phyloP scores from a whole-genome alignment of 2,888 invertebrate species.

The Diplazon laetatorius region DNA sequence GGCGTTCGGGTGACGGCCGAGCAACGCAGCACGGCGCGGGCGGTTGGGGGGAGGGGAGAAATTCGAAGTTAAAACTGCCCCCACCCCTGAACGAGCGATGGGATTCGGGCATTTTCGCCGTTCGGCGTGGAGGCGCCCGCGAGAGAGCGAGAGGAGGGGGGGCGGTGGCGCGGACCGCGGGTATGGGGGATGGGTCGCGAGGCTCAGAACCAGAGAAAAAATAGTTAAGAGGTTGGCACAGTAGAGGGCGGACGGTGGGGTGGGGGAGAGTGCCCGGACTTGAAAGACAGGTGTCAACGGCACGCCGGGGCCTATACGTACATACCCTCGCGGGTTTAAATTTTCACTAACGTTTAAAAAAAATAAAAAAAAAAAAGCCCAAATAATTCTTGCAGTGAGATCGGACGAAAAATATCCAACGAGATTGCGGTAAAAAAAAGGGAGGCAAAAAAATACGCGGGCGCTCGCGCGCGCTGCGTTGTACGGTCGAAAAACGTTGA shows the following conservation, averaged over 20 bases:
- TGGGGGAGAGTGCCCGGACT: slow-evolving; percentile 77
- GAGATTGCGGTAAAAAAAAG: not conserved
- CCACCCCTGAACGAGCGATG: slow-evolving; percentile 57
- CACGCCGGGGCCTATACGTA: slow-evolving; percentile 76
- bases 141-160: slow-evolving; percentile 29
- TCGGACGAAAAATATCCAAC: not conserved
- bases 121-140: slow-evolving; percentile 60
- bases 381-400: slow-evolving; percentile 24
- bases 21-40: slow-evolving; percentile 24
- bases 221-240: slow-evolving; percentile 81
- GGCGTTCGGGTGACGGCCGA: slow-evolving; percentile 32
- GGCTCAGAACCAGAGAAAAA: slow-evolving; percentile 78
- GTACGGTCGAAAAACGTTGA: too few relatives aligned
- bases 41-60: slow-evolving; percentile 49
- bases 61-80: slow-evolving; percentile 65
- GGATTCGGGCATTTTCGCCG: slow-evolving; percentile 80
- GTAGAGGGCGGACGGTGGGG: slow-evolving; percentile 81
- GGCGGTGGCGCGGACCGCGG: slow-evolving; percentile 37
- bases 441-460: too few relatives aligned
- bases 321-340: slow-evolving; percentile 66
- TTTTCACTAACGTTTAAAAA: slow-evolving; percentile 46
- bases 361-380: slow-evolving; percentile 30
- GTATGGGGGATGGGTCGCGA: slow-evolving; percentile 62
- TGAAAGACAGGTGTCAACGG: slow-evolving; percentile 81
- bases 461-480: too few relatives aligned